Conservation (phyloP, 2,797 vertebrate species). For the Sternotherus odoratus region DNA sequence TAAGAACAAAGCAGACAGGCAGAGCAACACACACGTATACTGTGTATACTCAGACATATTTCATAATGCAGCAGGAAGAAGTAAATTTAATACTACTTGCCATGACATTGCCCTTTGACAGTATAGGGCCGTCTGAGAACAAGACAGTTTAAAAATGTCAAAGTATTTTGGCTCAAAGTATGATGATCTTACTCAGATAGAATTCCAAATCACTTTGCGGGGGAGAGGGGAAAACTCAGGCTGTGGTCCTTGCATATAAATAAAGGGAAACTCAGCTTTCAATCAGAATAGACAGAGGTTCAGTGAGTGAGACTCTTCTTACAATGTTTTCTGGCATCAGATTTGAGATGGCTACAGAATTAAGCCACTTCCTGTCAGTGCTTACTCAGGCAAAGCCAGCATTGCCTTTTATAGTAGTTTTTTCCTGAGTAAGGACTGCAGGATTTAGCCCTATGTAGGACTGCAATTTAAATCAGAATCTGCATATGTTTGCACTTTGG, state of each 20-base stretch:
- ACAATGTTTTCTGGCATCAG: background rate
- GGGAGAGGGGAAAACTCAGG: background rate
- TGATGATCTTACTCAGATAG: rapidly evolving
- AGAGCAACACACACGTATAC: background rate
- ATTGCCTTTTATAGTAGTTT: background rate
- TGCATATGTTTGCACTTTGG: background rate
- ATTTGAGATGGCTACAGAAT: background rate
- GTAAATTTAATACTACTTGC: rapidly evolving
- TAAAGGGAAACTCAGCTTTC: rapidly evolving
- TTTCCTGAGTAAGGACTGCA: background rate
- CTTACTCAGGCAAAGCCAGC: background rate
- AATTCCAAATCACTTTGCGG: background rate
- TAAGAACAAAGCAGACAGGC: background rate
- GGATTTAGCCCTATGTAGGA: background rate
- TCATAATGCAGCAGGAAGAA: rapidly evolving
- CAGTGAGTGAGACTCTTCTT: background rate
- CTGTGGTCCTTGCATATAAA: rapidly evolving
- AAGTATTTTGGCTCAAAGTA: background rate
- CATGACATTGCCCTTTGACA: rapidly evolving
- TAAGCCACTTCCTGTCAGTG: background rate
- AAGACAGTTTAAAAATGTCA: background rate
- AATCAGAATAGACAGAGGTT: background rate
- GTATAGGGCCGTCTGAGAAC: background rate
- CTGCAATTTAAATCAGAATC: background rate
- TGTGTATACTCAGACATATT: rapidly evolving